Evolutionary conservation across 2,888 invertebrate genomes (phyloP).

Genomic region (Melolontha melolontha): DNA sequence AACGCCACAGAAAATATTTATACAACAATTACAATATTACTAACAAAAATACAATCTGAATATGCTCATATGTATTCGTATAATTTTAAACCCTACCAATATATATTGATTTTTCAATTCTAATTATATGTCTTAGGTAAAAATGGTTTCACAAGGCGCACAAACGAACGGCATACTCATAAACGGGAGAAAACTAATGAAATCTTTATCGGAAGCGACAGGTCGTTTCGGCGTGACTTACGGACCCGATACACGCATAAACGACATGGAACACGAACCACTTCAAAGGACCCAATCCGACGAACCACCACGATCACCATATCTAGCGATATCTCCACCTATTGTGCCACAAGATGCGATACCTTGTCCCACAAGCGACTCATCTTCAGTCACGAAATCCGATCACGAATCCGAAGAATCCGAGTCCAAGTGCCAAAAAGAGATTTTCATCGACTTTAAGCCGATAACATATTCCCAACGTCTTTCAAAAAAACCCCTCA

Average conservation of each 20-base stretch:
- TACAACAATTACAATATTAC: no score
- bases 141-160: constrained; percentile 91
- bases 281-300: constrained; percentile 88
- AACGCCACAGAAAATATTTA: no score
- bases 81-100: no score
- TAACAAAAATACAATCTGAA: no score
- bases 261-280: constrained; percentile 75
- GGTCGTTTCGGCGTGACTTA: constrained; percentile 63
- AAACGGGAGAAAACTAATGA: constrained; percentile 82
- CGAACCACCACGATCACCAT: constrained; percentile 83
- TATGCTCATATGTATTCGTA: no score
- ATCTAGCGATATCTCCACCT: constrained; percentile 71
- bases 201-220: constrained; percentile 86
- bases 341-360: constrained; percentile 43
- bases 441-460: constrained; percentile 90
- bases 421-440: constrained; percentile 76
- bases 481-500: constrained; percentile 68
- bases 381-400: constrained; percentile 60
- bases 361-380: constrained; percentile 60
- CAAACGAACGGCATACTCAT: constrained; percentile 85
- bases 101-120: no score
- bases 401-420: constrained; percentile 62
- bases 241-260: constrained; percentile 55
- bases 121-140: constrained; percentile 69
- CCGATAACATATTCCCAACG: constrained; percentile 76